Conservation (phyloP, 2,888 invertebrate genomes). For the Abrostola triplasia region DNA sequence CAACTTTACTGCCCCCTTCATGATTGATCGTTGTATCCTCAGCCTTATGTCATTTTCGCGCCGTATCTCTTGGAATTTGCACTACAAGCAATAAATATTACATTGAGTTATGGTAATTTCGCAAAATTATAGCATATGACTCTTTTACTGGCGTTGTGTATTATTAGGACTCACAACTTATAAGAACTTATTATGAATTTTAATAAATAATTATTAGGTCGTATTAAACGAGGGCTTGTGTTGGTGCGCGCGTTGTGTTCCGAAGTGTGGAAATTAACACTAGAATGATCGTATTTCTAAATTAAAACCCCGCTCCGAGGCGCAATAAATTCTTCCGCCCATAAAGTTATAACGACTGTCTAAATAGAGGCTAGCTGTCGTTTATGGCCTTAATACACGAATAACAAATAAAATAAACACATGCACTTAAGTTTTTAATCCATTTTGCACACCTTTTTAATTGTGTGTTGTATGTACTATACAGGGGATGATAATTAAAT, state of each 20-base stretch:
- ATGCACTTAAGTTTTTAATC: conserved; percentile 67
- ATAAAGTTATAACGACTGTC: conserved; percentile 85
- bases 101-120: conserved; percentile 83
- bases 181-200: conserved; percentile 43
- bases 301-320: conserved; percentile 78
- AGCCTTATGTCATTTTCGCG: conserved; percentile 86
- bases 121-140: conserved; percentile 71
- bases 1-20: conserved; percentile 85
- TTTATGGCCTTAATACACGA: conserved; percentile 79
- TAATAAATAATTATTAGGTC: conserved; percentile 51
- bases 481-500: conserved; percentile 13
- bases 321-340: conserved; percentile 83
- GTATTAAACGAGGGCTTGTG: conserved; percentile 28
- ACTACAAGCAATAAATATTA: conserved; percentile 83
- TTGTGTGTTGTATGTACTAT: conserved; percentile 25
- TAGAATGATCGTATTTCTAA: conserved; percentile 81
- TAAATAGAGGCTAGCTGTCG: conserved; percentile 84
- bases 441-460: conserved; percentile 58
- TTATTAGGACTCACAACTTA: conserved; percentile 43
- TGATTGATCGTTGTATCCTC: conserved; percentile 88
- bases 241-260: conserved; percentile 51
- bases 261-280: conserved; percentile 82
- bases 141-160: conserved; percentile 54
- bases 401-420: conserved; percentile 69
- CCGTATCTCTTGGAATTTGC: conserved; percentile 84